These are phyloP conservation scores for Phallusia fumigata DNA, from an alignment of 23 tunicate species.

Conservation along the genomic window DNA sequence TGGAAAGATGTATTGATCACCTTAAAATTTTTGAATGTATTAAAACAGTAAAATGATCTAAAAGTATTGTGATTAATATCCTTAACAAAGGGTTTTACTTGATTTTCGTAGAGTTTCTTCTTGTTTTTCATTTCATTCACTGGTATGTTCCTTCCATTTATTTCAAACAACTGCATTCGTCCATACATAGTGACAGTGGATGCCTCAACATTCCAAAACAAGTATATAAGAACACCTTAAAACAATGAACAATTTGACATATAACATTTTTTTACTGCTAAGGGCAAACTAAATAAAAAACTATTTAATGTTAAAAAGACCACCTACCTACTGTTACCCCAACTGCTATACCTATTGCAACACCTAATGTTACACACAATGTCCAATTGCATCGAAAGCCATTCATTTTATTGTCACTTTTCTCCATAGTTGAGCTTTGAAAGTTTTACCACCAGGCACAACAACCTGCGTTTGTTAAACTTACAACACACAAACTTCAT, in stretches of 20 bases:
- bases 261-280: background rate
- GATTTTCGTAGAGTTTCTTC: background rate
- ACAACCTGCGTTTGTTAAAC: no score
- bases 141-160: background rate
- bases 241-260: background rate
- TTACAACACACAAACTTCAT: no score
- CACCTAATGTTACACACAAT: background rate
- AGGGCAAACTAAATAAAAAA: background rate
- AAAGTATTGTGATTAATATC: no score
- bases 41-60: background rate
- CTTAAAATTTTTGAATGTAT: no score
- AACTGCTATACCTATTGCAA: background rate
- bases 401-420: background rate
- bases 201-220: background rate
- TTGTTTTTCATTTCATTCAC: background rate
- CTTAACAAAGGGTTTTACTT: no score
- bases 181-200: background rate
- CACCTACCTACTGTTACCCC: conserved; percentile 2
- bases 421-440: no score
- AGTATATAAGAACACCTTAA: background rate
- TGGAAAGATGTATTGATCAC: no score
- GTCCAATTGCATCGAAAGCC: background rate
- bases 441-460: no score
- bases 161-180: background rate
- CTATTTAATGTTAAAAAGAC: background rate